phyloP scores from a whole-genome alignment of 2,888 invertebrate species.

The Drosophila infuscata region DNA sequence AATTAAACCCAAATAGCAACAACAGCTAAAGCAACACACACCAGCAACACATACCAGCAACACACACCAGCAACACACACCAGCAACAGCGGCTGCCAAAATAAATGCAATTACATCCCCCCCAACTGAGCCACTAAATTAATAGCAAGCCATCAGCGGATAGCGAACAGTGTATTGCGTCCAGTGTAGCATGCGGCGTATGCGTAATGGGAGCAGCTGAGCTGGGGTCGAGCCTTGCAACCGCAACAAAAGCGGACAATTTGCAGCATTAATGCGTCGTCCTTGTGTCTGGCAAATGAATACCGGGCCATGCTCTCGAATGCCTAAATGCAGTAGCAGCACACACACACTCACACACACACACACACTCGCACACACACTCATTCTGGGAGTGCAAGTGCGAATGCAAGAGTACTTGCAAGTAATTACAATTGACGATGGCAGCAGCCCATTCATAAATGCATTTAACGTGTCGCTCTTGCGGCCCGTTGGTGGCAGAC shows the following conservation, averaged over 20 bases:
- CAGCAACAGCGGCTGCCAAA: constrained; percentile 43
- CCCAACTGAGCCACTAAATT: constrained; percentile 67
- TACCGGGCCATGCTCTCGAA: constrained; percentile 50
- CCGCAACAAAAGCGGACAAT: constrained; percentile 80
- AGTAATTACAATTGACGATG: constrained; percentile 80
- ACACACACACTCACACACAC: constrained; percentile 5
- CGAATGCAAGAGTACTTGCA: constrained; percentile 55
- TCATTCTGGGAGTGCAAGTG: not conserved
- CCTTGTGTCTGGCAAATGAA: constrained; percentile 62
- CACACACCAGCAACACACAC: not conserved
- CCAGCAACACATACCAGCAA: not conserved
- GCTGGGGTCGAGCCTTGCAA: constrained; percentile 37
- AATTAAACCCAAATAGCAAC: constrained; percentile 73
- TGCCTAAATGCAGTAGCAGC: constrained; percentile 44
- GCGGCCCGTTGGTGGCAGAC: constrained; percentile 30
- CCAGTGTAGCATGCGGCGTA: constrained; percentile 49
- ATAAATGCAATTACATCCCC: constrained; percentile 74
- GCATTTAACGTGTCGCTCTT: constrained; percentile 77
- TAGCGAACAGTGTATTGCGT: not conserved
- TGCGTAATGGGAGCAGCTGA: constrained; percentile 61
- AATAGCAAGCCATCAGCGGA: constrained; percentile 59
- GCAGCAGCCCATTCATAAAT: constrained; percentile 74
- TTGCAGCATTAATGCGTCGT: constrained; percentile 72
- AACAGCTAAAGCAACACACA: constrained; percentile 11
- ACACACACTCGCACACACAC: not conserved